Base-by-base conservation (phyloP, 2,797 vertebrate species). In the Eurystomus glaucurus region DNA sequence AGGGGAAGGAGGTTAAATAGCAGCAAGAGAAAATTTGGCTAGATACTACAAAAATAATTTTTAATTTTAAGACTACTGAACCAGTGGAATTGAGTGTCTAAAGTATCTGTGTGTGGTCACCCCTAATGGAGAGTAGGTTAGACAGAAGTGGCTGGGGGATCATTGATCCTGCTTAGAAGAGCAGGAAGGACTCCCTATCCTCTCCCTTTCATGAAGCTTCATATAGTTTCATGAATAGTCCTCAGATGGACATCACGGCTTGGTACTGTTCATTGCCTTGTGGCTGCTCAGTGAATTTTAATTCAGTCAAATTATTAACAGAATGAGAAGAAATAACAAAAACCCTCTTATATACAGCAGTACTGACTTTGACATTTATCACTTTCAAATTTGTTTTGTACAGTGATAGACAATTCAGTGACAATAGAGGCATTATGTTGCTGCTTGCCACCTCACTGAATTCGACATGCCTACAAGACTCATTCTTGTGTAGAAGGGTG, bases 351-450 rank as follows among this genome's bases (percentile, higher is more conserved):
- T 18, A 65, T 43, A 52, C 31, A 20, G 14, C 52, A 31, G 43
- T 87, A 75, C 39, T 4, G 26, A 69, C 26, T 70, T 77, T 64
- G 81, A 52, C 76, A 66, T 79, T 92, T 78, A 33, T 89, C 48
- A 78, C 50, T 68, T 82, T n/a, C 60, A 79, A 82, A 83, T 75
- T 75, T 71, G 48, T 94, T 95, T 96, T 77, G 26, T 37, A 50
- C 74, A 39, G 39, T 39, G 54, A 93, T 31, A 66, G 92, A 50
- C 58, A 82, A 57, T 69, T 64, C 68, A 45, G 35, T 78, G 78
- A 81, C 45, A 90, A 79, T 18, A 85, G 31, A 62, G 28, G 12
- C 45, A 78, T 77, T 95, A 48, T 90, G 69, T 76, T 64, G 28
- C 50, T 69, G 39, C 68, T 66, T 95, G 70, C 19, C 64, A n/a